Percentiles rank a stretch among this genome's conserved stretches.
Evolutionary conservation across 2,888 invertebrate species (phyloP).

Genomic region (Ophion costatus): DNA sequence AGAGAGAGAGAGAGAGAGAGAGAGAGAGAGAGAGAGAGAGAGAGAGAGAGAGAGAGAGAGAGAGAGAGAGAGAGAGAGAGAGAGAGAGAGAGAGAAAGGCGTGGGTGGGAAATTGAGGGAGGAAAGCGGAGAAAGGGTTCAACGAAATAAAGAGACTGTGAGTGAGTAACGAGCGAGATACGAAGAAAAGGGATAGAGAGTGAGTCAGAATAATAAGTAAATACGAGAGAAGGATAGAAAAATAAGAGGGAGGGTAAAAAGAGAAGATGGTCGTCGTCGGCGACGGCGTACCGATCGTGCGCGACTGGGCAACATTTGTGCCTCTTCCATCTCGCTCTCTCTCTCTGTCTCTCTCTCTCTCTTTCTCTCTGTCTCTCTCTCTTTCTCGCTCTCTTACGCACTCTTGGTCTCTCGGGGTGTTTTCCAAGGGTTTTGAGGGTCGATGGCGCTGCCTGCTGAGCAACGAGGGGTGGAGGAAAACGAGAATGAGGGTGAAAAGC

Average conservation of each 20-base stretch:
- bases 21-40: neutral
- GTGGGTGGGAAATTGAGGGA: neutral
- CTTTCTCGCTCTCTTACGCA: neutral
- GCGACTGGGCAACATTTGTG: constrained; percentile 34
- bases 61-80: neutral
- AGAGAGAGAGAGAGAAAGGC: neutral
- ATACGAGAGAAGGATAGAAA: neutral
- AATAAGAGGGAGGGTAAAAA: neutral
- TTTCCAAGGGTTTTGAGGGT: constrained; percentile 42
- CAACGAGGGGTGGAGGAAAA: constrained; percentile 64
- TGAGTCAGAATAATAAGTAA: constrained; percentile 12
- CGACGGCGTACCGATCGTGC: constrained; percentile 64
- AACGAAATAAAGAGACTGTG: neutral
- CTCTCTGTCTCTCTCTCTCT: neutral
- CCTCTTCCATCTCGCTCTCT: constrained; percentile 1
- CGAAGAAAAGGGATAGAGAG: constrained; percentile 44
- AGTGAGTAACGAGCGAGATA: too few species aligned
- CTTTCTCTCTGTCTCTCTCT: neutral
- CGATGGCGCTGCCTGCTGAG: constrained; percentile 27
- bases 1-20: neutral
- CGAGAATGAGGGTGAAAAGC: constrained; percentile 33
- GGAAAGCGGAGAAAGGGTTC: neutral
- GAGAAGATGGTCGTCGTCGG: constrained; percentile 43
- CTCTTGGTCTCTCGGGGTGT: neutral
- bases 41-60: neutral